Percentiles rank a stretch among this genome's conserved stretches.
phyloP scores from a whole-genome alignment of 2,113 vertebrate genomes.

The Neodontobutis hainanensis region DNA sequence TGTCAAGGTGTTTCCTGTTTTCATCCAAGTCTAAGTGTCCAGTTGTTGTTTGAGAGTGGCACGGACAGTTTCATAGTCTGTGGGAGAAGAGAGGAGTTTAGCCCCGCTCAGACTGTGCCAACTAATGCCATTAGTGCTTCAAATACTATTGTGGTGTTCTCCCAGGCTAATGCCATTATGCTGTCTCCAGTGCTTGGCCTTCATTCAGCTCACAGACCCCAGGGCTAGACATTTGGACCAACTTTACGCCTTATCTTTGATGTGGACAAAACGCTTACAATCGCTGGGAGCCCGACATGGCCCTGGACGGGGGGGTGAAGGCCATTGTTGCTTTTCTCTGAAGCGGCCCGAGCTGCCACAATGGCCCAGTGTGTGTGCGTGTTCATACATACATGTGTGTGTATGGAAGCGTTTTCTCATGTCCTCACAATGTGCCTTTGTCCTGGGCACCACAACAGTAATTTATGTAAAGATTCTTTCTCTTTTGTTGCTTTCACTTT shows the following conservation, averaged over 20 bases:
- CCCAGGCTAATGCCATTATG: conserved; percentile 70
- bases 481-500: conserved; percentile 54
- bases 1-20: conserved; percentile 66
- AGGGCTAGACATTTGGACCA: conserved; percentile 71
- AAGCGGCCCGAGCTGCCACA: conserved; percentile 66
- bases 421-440: conserved; percentile 78
- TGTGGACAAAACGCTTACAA: conserved; percentile 76
- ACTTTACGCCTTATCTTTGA: conserved; percentile 75
- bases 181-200: conserved; percentile 46
- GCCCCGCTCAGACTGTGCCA: conserved; percentile 59
- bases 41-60: conserved; percentile 15
- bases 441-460: conserved; percentile 69
- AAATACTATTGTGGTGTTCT: conserved; percentile 69
- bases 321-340: conserved; percentile 73
- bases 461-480: conserved; percentile 82
- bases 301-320: conserved; percentile 20
- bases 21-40: conserved; percentile 16
- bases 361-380: conserved; percentile 59
- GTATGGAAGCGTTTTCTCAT: conserved; percentile 59
- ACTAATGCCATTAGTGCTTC: conserved; percentile 73
- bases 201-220: conserved; percentile 59
- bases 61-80: conserved; percentile 31
- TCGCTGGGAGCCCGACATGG: conserved; percentile 54
- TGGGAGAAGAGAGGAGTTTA: conserved; percentile 55
- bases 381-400: conserved; percentile 41